These are phyloP conservation scores for Cladopsammia gracilis DNA, from an alignment of 64 coral and sea anemone species.

Conservation along the genomic window DNA sequence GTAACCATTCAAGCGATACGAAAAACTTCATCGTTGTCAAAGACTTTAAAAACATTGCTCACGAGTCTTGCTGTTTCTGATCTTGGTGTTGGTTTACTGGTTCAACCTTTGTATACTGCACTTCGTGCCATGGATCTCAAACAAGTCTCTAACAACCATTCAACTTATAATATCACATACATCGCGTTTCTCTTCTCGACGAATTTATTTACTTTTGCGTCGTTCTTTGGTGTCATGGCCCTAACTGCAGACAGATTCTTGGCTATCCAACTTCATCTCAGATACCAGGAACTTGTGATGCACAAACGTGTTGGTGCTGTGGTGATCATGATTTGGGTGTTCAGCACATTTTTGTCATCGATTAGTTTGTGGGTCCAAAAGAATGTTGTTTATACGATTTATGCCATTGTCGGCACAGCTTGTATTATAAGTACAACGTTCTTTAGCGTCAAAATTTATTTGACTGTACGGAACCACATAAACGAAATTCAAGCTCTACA, in stretches of 20 bases:
- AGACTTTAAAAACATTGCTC: no score
- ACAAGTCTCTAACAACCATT: no score
- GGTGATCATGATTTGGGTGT: not conserved
- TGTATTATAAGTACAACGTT: not conserved
- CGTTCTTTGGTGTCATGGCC: not conserved
- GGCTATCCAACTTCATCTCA: constrained; percentile 7
- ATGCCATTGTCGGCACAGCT: no score
- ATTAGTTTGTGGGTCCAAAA: not conserved
- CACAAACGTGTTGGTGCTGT: not conserved
- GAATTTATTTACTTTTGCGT: not conserved
- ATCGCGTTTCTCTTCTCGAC: not conserved
- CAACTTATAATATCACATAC: not conserved
- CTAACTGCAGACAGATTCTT: constrained; percentile 1
- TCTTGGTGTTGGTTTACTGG: no score
- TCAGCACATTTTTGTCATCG: not conserved
- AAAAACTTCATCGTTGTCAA: no score
- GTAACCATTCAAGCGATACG: no score
- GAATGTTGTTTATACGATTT: not conserved
- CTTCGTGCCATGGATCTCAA: no score
- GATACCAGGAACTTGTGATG: constrained; percentile 1
- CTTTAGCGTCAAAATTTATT: not conserved
- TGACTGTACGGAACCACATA: not conserved
- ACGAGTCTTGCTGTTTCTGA: no score
- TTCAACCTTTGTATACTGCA: no score
- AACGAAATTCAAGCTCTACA: constrained; percentile 1